A percentile compares a stretch with the other conserved stretches of the same genome.
These are phyloP conservation scores for Raphicerus campestris DNA, from an alignment of 2,113 vertebrate genomes.

Conservation along the genomic window DNA sequence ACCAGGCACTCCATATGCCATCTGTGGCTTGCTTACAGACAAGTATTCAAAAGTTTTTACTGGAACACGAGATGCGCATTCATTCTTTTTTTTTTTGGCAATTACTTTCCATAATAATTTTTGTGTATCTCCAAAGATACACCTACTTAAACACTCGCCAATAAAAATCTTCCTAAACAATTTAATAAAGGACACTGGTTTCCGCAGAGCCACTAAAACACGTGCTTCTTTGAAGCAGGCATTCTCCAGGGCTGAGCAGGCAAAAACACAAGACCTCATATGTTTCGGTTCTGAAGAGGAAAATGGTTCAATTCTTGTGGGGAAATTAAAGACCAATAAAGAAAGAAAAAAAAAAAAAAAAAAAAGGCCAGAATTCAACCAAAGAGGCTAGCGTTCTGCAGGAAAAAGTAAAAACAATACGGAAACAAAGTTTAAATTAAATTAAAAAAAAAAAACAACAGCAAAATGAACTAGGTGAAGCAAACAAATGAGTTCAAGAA, in stretches of 20 bases:
- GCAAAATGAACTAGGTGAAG: not conserved
- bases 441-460: not conserved
- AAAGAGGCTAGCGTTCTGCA: not conserved
- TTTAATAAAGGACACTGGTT: fast-evolving
- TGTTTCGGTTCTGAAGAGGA: not conserved
- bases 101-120: not conserved
- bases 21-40: not conserved
- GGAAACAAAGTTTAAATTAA: not conserved
- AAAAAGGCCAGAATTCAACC: not conserved
- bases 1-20: not conserved
- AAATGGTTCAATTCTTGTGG: too few relatives aligned
- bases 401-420: fast-evolving
- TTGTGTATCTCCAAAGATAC: not conserved
- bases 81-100: not conserved
- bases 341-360: not conserved
- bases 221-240: not conserved
- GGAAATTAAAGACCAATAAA: not conserved
- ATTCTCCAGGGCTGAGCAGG: not conserved
- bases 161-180: not conserved
- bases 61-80: not conserved
- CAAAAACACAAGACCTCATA: not conserved
- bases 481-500: not conserved
- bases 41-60: not conserved
- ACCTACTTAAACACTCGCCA: not conserved
- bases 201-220: not conserved